phyloP scores from a whole-genome alignment of 2,797 vertebrate species.

The Chelon labrosus region DNA sequence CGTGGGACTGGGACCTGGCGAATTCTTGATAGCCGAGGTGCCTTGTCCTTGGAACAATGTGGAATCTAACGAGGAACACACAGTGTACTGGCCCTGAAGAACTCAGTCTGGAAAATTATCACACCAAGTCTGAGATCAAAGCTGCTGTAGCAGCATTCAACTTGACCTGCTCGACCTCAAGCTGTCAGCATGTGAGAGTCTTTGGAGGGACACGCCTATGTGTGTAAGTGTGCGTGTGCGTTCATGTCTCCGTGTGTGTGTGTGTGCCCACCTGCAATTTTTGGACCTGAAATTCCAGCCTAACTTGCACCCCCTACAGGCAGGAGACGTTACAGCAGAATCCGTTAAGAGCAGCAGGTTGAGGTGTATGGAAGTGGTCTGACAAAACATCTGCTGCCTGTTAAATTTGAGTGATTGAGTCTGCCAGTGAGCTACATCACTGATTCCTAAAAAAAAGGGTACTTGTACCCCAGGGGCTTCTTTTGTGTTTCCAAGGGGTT shows the following conservation, averaged over 20 bases:
- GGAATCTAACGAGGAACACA: constrained; percentile 32
- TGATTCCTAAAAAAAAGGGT: no score
- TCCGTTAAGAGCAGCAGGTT: neutral
- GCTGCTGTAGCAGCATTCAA: constrained; percentile 31
- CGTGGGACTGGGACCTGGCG: neutral
- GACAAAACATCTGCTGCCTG: constrained; percentile 1
- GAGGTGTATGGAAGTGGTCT: constrained; percentile 6
- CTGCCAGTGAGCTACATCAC: neutral
- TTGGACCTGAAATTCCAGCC: neutral
- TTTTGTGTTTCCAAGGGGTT: no score
- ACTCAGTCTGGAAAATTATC: constrained; percentile 35
- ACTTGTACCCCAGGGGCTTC: no score
- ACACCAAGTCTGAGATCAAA: constrained; percentile 60
- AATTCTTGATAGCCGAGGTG: constrained; percentile 27
- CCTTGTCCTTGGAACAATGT: constrained; percentile 26
- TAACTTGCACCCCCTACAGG: neutral
- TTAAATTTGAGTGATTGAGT: neutral
- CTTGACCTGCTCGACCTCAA: constrained; percentile 57
- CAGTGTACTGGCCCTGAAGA: constrained; percentile 7
- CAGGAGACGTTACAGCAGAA: neutral
- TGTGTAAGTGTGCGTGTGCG: constrained; percentile 2
- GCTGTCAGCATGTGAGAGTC: constrained; percentile 48
- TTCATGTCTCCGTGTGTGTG: neutral
- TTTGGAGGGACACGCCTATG: neutral
- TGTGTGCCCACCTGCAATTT: constrained; percentile 15